Percentiles rank a stretch among this genome's conserved stretches.
These are phyloP conservation scores for Trachymyrmex septentrionalis DNA, from an alignment of 1,140 invertebrate species.

Conservation along the genomic window DNA sequence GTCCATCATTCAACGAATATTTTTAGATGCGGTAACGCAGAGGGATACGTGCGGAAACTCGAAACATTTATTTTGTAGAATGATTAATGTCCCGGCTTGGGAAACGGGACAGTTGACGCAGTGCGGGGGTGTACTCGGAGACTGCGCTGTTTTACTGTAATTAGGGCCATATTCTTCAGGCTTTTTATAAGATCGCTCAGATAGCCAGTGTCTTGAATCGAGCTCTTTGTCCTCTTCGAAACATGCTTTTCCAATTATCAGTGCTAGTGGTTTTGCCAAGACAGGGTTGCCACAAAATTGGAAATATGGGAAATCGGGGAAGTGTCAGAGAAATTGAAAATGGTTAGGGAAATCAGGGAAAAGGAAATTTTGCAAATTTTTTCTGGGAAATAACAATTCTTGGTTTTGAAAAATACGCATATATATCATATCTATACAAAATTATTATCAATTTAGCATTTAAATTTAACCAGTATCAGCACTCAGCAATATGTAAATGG, in stretches of 20 bases:
- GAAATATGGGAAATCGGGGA: too few species aligned
- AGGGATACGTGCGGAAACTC: slow-evolving; percentile 74
- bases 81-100: slow-evolving; percentile 81
- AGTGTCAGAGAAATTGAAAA: too few species aligned
- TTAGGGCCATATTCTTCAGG: slow-evolving; percentile 83
- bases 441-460: too few species aligned
- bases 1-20: slow-evolving; percentile 60
- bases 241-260: slow-evolving; percentile 23
- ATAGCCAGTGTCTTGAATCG: slow-evolving; percentile 70
- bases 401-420: too few species aligned
- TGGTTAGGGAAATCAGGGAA: too few species aligned
- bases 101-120: slow-evolving; percentile 79
- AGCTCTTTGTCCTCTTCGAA: slow-evolving; percentile 52
- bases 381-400: too few species aligned
- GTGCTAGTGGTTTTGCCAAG: neutral
- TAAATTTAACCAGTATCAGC: too few species aligned
- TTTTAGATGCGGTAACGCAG: slow-evolving; percentile 48
- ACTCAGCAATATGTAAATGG: too few species aligned
- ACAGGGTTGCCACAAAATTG: too few species aligned
- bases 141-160: slow-evolving; percentile 83
- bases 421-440: too few species aligned
- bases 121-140: slow-evolving; percentile 78
- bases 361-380: too few species aligned
- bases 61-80: slow-evolving; percentile 83
- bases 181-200: slow-evolving; percentile 74